Conservation (phyloP, 1,140 invertebrate genomes). For the Pachypsylla venusta region DNA sequence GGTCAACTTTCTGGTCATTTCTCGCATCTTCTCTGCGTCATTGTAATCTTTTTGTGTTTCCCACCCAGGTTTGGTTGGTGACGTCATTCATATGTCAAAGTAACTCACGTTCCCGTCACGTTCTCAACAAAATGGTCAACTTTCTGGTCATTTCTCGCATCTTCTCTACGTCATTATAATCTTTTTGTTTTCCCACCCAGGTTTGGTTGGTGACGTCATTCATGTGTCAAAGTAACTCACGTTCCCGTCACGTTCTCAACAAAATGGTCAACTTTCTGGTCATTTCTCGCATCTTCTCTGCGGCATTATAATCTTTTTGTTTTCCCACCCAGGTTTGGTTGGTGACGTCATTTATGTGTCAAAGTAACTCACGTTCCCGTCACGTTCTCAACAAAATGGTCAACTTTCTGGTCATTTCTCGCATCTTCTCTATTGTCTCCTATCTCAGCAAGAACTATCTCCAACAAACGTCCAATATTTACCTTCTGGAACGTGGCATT, state of each 20-base stretch:
- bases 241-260: not conserved
- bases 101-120: not conserved
- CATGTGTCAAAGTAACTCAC: constrained; percentile 1
- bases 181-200: not conserved
- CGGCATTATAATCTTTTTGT: not conserved
- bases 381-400: not conserved
- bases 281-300: not conserved
- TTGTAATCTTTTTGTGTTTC: not conserved
- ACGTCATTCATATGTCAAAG: constrained; percentile 4
- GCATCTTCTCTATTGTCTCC: not conserved
- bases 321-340: not conserved
- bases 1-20: not conserved
- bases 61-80: not conserved
- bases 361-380: not conserved
- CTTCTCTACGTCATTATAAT: not conserved
- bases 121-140: not conserved
- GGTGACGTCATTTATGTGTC: constrained; percentile 5
- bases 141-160: not conserved
- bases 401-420: not conserved
- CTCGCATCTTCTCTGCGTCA: not conserved
- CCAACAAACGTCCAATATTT: not conserved
- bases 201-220: constrained; percentile 2
- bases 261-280: not conserved
- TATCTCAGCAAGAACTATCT: not conserved
- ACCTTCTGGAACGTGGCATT: not conserved